Base-by-base conservation (phyloP, 2,113 vertebrate species). In the Gyps fulvus region DNA sequence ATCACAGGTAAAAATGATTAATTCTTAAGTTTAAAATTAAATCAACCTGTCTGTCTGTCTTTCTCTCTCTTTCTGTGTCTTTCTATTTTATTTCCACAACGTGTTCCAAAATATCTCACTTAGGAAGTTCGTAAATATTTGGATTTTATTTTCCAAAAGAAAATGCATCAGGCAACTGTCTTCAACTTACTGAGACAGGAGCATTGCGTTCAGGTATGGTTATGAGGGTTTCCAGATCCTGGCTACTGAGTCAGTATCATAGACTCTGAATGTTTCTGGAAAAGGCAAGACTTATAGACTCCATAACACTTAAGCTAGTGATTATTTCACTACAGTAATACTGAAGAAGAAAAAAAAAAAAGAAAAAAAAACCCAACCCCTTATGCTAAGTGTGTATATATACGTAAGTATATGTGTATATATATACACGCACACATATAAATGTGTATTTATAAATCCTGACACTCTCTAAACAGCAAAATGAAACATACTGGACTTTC, bases 141-240 rank as follows among this genome's bases (percentile, higher is more conserved):
- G 13, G 2, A 20, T 36, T 52, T 84, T 52, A 42, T 74, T 76
- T 89, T 74, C 18, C 3, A 18, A 50, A 67, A 67, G 7, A 49
- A 71, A 55, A 50, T 26, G 11, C 9, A 42, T 73, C 7, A 11
- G 26, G 1, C 4, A 86, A 45, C 17, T 58, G 0, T 54, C 11
- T 73, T 83, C 13, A 73, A 9, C 16, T 50, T 81, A 36, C 16
- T 38, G 47, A 74, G 50, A 20, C 8, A 47, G 14, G 5, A 69
- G 5, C 19, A 84, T 6, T 62, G 5, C 2, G 0, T 57, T 71
- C 1, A 2, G 18, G 4, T 25, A 42, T 13, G 6, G 15, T 2
- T 49, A 29, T 13, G 26, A 36, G 7, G 16, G 26, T 45, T 88
- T 77, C 25, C 27, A 66, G 19, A 49, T 38, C 6, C 10, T 43